Percentiles rank a stretch among this genome's conserved stretches.
phyloP scores from a whole-genome alignment of 2,797 vertebrate genomes.

The Mergus octosetaceus region DNA sequence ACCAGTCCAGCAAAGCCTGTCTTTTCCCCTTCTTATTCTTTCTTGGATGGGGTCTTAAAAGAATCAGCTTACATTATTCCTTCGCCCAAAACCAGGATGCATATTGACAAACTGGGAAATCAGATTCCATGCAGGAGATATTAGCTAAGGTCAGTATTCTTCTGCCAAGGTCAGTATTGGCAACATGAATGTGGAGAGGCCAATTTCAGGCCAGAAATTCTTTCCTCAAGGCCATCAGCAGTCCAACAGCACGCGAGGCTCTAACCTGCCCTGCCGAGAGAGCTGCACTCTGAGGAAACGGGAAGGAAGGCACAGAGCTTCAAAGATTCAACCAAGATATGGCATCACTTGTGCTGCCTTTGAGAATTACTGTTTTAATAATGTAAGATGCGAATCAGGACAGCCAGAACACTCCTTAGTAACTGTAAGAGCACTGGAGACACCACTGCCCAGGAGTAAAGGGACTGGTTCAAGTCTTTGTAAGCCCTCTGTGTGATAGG shows the following conservation, averaged over 20 bases:
- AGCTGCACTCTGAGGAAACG: fast-evolving
- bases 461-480: background rate
- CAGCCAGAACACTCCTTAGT: background rate
- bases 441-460: background rate
- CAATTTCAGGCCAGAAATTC: background rate
- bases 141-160: background rate
- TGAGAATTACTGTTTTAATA: background rate
- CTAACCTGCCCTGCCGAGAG: background rate
- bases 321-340: background rate
- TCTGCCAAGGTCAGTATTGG: background rate
- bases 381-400: background rate
- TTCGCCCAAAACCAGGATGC: background rate
- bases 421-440: background rate
- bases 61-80: background rate
- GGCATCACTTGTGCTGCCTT: background rate
- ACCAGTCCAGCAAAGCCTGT: background rate
- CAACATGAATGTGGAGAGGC: fast-evolving
- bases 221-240: background rate
- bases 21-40: background rate
- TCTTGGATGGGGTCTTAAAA: background rate
- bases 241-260: fast-evolving
- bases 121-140: fast-evolving
- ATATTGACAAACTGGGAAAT: background rate
- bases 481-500: background rate
- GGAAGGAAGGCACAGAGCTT: background rate